Evolutionary conservation across 2,888 invertebrate genomes (phyloP).

Genomic region (Perizoma affinitatum): DNA sequence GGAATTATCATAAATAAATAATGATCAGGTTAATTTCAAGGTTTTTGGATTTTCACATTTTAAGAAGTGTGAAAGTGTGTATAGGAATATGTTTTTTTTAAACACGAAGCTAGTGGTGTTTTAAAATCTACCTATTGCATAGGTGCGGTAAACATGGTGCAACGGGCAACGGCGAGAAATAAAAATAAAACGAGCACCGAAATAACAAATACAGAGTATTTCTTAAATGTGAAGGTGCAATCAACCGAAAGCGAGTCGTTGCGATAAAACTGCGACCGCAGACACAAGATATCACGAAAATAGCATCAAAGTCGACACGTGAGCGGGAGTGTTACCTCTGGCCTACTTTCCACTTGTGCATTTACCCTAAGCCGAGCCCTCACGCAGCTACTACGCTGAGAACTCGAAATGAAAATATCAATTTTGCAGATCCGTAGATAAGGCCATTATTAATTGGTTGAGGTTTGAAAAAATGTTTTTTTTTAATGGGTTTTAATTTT

Average conservation of each 20-base stretch:
- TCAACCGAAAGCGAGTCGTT: constrained; percentile 57
- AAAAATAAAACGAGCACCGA: constrained; percentile 27
- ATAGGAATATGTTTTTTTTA: too few species aligned
- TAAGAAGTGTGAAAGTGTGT: too few species aligned
- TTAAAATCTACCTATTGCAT: neutral
- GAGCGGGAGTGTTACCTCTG: constrained; percentile 63
- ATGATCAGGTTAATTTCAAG: too few species aligned
- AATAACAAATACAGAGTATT: constrained; percentile 31
- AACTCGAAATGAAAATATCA: constrained; percentile 47
- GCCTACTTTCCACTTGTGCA: constrained; percentile 65
- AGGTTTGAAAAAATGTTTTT: too few species aligned
- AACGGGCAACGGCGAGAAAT: constrained; percentile 14
- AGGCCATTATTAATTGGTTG: neutral
- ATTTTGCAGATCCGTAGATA: neutral
- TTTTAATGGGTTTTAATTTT: too few species aligned
- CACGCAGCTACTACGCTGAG: constrained; percentile 44
- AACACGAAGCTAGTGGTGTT: too few species aligned
- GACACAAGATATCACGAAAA: constrained; percentile 70
- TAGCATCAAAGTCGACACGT: constrained; percentile 70
- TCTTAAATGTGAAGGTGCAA: constrained; percentile 45
- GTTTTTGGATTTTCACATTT: too few species aligned
- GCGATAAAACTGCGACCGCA: constrained; percentile 68
- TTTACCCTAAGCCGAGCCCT: constrained; percentile 53
- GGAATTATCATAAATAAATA: too few species aligned
- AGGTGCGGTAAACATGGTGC: constrained; percentile 15